Evolutionary conservation across 2,113 vertebrate genomes (phyloP), one percentile per base, ranked within the genome.

Genomic region (Coracopsis vasa): DNA sequence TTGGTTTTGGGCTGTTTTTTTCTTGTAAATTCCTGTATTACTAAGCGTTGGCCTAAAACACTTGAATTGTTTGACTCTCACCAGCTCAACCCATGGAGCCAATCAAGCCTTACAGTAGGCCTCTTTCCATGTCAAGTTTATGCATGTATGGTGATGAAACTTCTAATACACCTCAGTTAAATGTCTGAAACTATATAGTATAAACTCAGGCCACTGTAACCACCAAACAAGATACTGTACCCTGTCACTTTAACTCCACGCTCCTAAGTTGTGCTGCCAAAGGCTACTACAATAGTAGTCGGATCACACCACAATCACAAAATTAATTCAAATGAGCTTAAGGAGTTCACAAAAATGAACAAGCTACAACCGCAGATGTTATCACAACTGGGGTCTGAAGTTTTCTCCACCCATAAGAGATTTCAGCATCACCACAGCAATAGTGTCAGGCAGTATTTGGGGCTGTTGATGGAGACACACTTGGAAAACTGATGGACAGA

Each of bases 391-490:
- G 8, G 2, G 10, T 75, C 56, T 44, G 72, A 85, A 90, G 51
- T 42, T 5, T 69, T 65, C 39, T 87, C 51, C 47, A 54, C 48
- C 23, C 45, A 21, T 29, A 81, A 24, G 39, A 24, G 70, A 74
- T 35, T 78, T 64, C 61, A 79, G 27, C 16, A 56, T 82, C 51
- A 54, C 39, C 42, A 42, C 31, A 70, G 31, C 2, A 7, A 25
- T 1, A 62, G 13, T 0, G 9, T 13, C 1, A 11, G 44, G 35
- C 64, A 71, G 25, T 1, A 4, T 27, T 2, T 66, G 33, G 79
- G 73, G 47, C 15, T 64, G 44, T 4, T 42, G 47, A 50, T 45
- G 58, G 58, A 73, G 37, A 78, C 31, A 65, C 29, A 16, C 31
- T 37, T 48, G 66, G 24, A 74, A 89, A 75, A 44, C 1, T 9